These are phyloP conservation scores for Vulpes vulpes DNA, from an alignment of 2,113 vertebrate species.

Conservation along the genomic window DNA sequence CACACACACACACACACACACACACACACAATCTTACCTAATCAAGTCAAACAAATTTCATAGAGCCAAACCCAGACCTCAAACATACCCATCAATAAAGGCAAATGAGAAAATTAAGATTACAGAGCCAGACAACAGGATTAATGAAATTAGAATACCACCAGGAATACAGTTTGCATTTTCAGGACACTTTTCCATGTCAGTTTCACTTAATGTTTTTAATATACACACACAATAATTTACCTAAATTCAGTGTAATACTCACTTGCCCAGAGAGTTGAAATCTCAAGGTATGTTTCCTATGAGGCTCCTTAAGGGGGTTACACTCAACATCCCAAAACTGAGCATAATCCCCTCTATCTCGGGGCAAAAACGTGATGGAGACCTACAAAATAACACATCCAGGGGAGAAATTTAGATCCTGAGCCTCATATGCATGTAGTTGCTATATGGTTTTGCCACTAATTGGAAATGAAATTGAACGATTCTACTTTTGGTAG, in stretches of 20 bases:
- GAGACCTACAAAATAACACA: conserved; percentile 88
- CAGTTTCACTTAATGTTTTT: background rate
- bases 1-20: background rate
- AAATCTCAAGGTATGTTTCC: conserved; percentile 92
- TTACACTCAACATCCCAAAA: conserved; percentile 98
- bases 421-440: background rate
- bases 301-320: conserved; percentile 90
- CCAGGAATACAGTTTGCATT: background rate
- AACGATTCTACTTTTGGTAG: background rate
- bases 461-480: background rate
- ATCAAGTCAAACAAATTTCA: conserved; percentile 14
- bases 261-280: conserved; percentile 95
- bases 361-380: conserved; percentile 93
- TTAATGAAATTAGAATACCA: conserved; percentile 5
- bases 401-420: background rate
- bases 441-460: background rate
- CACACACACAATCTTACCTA: background rate
- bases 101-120: conserved; percentile 26
- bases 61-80: conserved; percentile 9
- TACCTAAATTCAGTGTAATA: conserved; percentile 43
- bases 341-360: conserved; percentile 94
- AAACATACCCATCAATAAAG: conserved; percentile 15
- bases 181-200: conserved; percentile 26
- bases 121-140: background rate
- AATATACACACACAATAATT: background rate